Evolutionary conservation across 2,888 invertebrate species (phyloP), one percentile per base, ranked within the genome.

Genomic region (Philonicus albiceps): DNA sequence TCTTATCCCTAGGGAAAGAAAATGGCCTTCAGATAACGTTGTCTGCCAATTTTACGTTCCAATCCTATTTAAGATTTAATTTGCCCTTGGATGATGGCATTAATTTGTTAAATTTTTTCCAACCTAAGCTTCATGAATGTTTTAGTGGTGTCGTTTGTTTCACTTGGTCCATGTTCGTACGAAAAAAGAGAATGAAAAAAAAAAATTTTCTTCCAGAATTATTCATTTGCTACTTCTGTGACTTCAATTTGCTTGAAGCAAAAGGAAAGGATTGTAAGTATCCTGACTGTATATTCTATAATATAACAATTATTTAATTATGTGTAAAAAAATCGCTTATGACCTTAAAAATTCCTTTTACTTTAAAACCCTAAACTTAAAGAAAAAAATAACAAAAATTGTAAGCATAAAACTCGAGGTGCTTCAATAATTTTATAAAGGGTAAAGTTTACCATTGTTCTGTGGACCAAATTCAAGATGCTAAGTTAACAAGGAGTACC

Each of bases 51-150:
- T 49, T 27, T 13, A 16, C 6, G 40, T 49, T 78, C 30, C 16
- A 43, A n/a, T 43, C 49, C 49, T 30, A 30, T 78, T n/a, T 78
- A 78, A 43, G 30, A 27, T 78, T 78, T 78, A 78, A 78, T 78
- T 78, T 78, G 22, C 16, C 78, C 64, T 27, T 27, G 27, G 64
- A 22, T 64, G 64, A 64, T 64, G 64, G 11, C 64, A 64, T 64
- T 64, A 64, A 64, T 19, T 27, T 64, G 64, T 8, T 64, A 64
- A 2, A 64, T 22, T 64, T 64, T 53, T 7, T 1, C 11, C 6
- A 7, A 64, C 27, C 64, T 0, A 19, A 64, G 27, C 11, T 64
- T 64, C 22, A 64, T 64, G 11, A 27, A 22, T 27, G 11, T 64
- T 55, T 55, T 19, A 55, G 22, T 7, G 6, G 3, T 22, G 19